These are phyloP conservation scores for Ictidomys tridecemlineatus DNA, from an alignment of 2,113 vertebrate species.

Conservation along the genomic window DNA sequence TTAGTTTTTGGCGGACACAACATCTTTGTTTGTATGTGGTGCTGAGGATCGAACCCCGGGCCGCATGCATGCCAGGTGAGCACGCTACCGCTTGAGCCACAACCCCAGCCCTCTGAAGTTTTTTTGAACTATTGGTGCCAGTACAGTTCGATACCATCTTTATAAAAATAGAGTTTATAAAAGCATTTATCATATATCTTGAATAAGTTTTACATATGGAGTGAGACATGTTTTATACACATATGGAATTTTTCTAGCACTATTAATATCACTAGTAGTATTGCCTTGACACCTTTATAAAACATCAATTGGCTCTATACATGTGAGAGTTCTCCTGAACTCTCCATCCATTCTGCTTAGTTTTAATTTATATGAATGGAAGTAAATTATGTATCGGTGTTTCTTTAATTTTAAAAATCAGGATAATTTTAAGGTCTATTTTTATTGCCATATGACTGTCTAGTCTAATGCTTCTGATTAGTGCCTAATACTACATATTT, in stretches of 20 bases:
- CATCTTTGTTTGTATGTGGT: too few species aligned
- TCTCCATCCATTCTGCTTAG: neutral
- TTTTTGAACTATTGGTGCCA: neutral
- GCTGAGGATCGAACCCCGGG: too few species aligned
- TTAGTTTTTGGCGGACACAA: too few species aligned
- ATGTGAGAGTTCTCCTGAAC: neutral
- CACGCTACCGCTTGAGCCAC: too few species aligned
- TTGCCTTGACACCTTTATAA: neutral
- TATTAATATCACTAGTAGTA: neutral
- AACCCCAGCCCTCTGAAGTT: neutral
- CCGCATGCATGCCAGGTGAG: too few species aligned
- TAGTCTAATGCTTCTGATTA: slow-evolving; percentile 1
- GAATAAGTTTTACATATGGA: neutral
- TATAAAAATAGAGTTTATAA: neutral
- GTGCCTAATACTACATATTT: neutral
- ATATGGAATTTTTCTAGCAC: neutral
- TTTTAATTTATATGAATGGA: neutral
- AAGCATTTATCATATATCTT: neutral
- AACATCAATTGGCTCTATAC: neutral
- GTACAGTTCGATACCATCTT: neutral
- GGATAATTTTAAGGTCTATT: neutral
- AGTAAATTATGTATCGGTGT: neutral
- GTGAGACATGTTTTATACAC: slow-evolving; percentile 1
- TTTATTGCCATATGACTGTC: neutral
- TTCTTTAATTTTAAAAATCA: neutral